These are phyloP conservation scores for Mormyrops attenuatus DNA, from an alignment of 2,797 vertebrate genomes.

Conservation along the genomic window DNA sequence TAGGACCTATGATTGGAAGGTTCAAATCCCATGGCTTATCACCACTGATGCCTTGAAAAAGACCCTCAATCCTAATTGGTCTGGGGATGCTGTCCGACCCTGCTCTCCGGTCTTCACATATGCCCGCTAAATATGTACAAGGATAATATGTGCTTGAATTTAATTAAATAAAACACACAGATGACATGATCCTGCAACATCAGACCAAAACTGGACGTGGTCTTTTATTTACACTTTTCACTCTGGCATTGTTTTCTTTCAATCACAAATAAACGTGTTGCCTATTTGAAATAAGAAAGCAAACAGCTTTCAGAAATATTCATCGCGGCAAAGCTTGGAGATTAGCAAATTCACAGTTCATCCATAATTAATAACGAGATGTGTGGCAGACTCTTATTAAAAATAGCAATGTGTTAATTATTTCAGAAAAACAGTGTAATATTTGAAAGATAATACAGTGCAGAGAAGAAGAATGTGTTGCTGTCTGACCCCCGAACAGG, in stretches of 20 bases:
- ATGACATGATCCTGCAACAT: neutral
- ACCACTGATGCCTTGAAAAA: neutral
- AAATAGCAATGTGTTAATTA: constrained; percentile 11
- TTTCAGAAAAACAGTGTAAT: neutral
- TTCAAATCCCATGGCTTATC: neutral
- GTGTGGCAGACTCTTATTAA: neutral
- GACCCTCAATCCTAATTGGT: neutral
- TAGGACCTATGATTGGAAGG: neutral
- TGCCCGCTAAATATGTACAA: neutral
- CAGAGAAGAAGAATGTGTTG: neutral
- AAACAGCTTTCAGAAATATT: constrained; percentile 7
- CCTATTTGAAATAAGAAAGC: neutral
- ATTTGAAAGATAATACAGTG: neutral
- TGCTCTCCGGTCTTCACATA: neutral
- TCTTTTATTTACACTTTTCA: neutral
- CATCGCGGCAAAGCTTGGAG: neutral
- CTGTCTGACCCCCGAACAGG: neutral
- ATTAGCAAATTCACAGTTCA: neutral
- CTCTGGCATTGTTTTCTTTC: neutral
- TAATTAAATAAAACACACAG: neutral
- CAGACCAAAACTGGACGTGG: neutral
- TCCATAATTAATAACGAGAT: constrained; percentile 5
- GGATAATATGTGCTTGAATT: neutral
- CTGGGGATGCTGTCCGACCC: neutral
- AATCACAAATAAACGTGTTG: neutral